Conservation (phyloP, 2,888 invertebrate genomes). For the Choreutis nemorana region DNA sequence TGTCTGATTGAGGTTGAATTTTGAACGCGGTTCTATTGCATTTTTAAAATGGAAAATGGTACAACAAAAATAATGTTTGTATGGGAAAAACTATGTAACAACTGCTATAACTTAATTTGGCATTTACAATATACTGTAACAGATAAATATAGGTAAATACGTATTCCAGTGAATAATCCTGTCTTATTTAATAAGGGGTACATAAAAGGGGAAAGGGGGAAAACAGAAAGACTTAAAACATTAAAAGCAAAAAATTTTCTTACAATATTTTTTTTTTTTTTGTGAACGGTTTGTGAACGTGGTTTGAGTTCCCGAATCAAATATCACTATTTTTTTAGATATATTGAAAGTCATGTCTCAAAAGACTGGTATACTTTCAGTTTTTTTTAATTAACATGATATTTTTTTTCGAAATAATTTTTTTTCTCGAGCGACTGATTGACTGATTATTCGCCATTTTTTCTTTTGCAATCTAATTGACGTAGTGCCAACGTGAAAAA, state of each 20-base stretch:
- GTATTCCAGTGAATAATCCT: conserved; percentile 11
- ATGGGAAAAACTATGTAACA: conserved; percentile 61
- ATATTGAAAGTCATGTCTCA: no score
- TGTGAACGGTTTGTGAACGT: conserved; percentile 54
- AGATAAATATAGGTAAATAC: conserved; percentile 12
- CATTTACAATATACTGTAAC: conserved; percentile 43
- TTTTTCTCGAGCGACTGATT: no score
- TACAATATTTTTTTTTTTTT: conserved; percentile 22
- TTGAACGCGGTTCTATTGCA: conserved; percentile 49
- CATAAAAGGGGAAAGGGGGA: conserved; percentile 34
- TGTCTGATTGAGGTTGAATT: conserved; percentile 12
- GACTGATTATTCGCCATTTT: no score
- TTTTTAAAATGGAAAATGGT: conserved; percentile 60
- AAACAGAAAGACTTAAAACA: conserved; percentile 56
- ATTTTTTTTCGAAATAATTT: no score
- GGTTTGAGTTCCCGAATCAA: no score
- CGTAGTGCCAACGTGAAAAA: no score
- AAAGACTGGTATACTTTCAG: no score
- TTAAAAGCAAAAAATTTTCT: conserved; percentile 29
- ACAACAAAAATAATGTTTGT: conserved; percentile 59
- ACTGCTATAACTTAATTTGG: conserved; percentile 50
- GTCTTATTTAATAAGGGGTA: conserved; percentile 18
- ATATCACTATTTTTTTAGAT: no score
- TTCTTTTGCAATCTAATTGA: no score
- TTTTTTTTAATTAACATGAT: no score